Evolutionary conservation across 2,888 invertebrate species (phyloP).

Genomic region (Perizoma affinitatum): DNA sequence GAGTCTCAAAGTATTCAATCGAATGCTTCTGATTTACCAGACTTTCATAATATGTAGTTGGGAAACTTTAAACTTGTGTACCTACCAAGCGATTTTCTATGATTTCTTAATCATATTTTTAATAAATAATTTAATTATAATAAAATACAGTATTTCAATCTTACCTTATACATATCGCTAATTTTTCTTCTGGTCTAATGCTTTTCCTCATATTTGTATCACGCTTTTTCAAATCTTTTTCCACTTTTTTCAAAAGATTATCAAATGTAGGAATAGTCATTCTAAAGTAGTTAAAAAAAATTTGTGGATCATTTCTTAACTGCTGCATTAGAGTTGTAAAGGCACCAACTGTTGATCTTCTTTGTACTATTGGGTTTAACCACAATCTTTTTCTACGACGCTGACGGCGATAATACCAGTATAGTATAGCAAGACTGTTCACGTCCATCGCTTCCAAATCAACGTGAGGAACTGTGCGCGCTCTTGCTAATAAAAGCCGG

Average conservation of each 20-base stretch:
- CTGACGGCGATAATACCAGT: conserved; percentile 42
- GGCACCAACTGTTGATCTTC: conserved; percentile 34
- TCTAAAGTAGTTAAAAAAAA: conserved; percentile 38
- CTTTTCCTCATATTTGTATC: conserved; percentile 42
- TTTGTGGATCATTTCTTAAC: conserved; percentile 36
- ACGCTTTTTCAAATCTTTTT: conserved; percentile 37
- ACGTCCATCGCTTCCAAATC: conserved; percentile 37
- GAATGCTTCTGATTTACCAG: conserved; percentile 40
- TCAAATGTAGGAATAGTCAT: conserved; percentile 38
- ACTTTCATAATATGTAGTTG: conserved; percentile 40
- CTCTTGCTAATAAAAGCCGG: conserved; percentile 33
- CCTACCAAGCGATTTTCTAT: conserved; percentile 38
- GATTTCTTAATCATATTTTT: conserved; percentile 34
- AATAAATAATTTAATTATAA: conserved; percentile 37
- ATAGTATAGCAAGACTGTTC: conserved; percentile 39
- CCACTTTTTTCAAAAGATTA: conserved; percentile 31
- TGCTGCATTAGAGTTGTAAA: conserved; percentile 35
- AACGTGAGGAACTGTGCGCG: conserved; percentile 34
- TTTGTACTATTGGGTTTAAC: conserved; percentile 41
- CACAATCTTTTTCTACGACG: conserved; percentile 40
- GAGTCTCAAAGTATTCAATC: conserved; percentile 38
- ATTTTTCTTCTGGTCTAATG: conserved; percentile 41
- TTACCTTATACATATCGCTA: conserved; percentile 41
- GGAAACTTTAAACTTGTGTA: conserved; percentile 34
- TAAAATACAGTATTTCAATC: conserved; percentile 34